Evolutionary conservation across 2,113 vertebrate species (phyloP), one percentile per base, ranked within the genome.

Genomic region (Progne subis): DNA sequence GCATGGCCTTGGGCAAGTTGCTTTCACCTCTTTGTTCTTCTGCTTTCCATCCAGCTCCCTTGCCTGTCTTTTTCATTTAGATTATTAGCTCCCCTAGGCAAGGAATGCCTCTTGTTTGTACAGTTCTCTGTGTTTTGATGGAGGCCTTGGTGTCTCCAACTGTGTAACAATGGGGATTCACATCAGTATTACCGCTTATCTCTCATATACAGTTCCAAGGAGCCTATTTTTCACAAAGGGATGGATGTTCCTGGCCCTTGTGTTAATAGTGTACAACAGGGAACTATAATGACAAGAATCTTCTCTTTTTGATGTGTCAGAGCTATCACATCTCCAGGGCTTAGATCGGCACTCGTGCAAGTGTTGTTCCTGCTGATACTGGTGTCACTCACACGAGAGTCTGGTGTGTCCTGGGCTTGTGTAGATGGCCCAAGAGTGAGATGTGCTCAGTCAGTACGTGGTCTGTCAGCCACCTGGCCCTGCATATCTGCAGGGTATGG

Each of bases 41-140:
- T 93, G 55, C 75, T 91, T 85, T 81, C 75, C 47, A 46, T 95
- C 84, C 34, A 55, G 70, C 43, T 95, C 91, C 52, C 67, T 88
- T 88, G 91, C 76, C 93, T 97, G 92, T 96, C 96, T 80, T 80
- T 88, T 93, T 85, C 39, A 46, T 95, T 95, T 95, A 86, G 75
- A 82, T 77, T 13, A 94, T 91, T 86, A 80, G 55, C 26, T 95
- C 55, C 94, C 71, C 29, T 43, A 77, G 93, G 95, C 84, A 77
- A 95, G 67, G 65, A 47, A 79, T 86, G 89, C 74, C 23, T 94
- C 93, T 71, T 86, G 60, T 86, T 91, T 92, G 74, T 89, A 57
- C 61, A 69, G 75, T 91, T 95, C 50, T 65, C 52, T 82, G 43
- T 77, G 70, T 87, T 92, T 94, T 4, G 7, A 78, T 71, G 60